Conservation (phyloP, 2,113 vertebrate genomes). For the Prinia subflava region DNA sequence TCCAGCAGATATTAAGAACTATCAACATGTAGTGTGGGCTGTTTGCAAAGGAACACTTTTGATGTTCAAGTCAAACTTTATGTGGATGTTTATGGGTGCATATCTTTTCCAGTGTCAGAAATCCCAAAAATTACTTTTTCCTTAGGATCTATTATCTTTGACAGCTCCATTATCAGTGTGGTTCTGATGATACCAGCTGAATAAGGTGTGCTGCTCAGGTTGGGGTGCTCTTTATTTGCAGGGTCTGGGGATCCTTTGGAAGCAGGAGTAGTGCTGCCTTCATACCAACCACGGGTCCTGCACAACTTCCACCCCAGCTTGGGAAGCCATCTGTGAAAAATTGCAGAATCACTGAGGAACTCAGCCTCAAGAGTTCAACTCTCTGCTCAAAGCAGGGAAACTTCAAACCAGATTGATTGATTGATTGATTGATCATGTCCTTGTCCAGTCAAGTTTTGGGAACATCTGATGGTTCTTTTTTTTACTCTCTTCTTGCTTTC, state of each 20-base stretch:
- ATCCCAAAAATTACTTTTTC: background rate
- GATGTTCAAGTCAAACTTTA: background rate
- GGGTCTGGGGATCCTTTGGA: background rate
- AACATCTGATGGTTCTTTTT: background rate
- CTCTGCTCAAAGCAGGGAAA: background rate
- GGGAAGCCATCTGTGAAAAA: background rate
- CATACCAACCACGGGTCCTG: background rate
- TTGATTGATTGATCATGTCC: background rate
- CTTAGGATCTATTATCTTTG: background rate
- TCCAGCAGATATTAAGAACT: background rate
- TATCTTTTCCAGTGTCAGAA: background rate
- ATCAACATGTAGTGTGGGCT: background rate
- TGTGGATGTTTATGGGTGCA: background rate
- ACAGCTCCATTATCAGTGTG: background rate
- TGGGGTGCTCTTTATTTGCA: background rate
- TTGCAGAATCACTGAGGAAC: background rate
- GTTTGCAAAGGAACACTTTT: background rate
- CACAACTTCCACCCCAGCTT: fast-evolving
- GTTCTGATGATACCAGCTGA: background rate
- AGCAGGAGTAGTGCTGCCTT: background rate
- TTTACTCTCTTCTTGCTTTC: background rate
- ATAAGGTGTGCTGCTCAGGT: background rate
- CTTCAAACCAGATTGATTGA: background rate
- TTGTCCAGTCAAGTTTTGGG: background rate
- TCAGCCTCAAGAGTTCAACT: background rate